Evolutionary conservation across 2,888 invertebrate genomes (phyloP).

Genomic region (Cheilosia vulpina): DNA sequence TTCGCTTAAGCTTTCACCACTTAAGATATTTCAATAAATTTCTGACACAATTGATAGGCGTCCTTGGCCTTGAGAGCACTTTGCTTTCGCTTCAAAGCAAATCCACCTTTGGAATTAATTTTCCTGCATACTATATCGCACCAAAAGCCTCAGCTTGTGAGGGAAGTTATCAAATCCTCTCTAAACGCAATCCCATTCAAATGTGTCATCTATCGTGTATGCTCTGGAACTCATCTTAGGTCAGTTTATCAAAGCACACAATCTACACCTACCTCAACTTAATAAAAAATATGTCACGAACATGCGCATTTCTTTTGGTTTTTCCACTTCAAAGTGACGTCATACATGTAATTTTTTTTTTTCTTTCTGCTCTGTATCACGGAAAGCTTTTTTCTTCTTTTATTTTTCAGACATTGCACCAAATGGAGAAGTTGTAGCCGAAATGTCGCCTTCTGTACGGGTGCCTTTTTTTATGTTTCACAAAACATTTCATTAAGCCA

Average conservation of each 20-base stretch:
- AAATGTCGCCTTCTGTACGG: not conserved
- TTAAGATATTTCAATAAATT: not conserved
- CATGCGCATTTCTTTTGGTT: slow-evolving; percentile 43
- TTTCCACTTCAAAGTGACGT: slow-evolving; percentile 32
- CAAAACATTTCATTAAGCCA: slow-evolving; percentile 59
- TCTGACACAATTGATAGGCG: not conserved
- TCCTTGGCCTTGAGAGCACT: slow-evolving; percentile 5
- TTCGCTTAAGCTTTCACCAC: not conserved
- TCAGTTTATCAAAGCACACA: slow-evolving; percentile 32
- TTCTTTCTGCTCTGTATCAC: not conserved
- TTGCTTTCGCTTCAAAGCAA: not conserved
- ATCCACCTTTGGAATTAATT: not conserved
- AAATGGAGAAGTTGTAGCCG: not conserved
- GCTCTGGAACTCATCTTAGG: slow-evolving; percentile 19
- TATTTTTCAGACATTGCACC: not conserved
- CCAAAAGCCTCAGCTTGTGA: slow-evolving; percentile 1
- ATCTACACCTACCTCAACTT: slow-evolving; percentile 49
- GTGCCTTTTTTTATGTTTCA: slow-evolving; percentile 46
- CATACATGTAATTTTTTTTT: not conserved
- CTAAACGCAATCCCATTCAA: slow-evolving; percentile 6
- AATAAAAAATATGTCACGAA: slow-evolving; percentile 16
- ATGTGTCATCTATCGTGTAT: not conserved
- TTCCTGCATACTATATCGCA: not conserved
- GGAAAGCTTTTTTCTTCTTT: slow-evolving; percentile 22
- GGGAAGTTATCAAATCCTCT: not conserved